Conservation (phyloP, 1,140 invertebrate genomes). For the Pentalonia nigronervosa region DNA sequence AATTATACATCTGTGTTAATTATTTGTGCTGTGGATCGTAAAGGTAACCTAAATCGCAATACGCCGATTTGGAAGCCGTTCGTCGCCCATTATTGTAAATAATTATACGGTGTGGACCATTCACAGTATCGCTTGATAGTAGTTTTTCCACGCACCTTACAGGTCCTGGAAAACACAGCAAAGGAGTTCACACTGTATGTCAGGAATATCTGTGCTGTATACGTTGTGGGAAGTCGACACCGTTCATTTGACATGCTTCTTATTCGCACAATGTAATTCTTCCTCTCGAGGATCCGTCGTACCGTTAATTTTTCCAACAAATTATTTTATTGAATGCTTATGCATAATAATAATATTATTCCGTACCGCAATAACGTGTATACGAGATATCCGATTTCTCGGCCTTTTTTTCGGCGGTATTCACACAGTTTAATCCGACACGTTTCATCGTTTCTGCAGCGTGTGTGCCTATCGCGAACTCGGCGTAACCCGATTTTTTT, state of each 20-base stretch:
- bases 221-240: neutral
- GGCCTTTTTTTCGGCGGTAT: neutral
- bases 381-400: constrained; percentile 18
- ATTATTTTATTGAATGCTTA: neutral
- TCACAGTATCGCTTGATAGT: too few relatives aligned
- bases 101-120: too few relatives aligned
- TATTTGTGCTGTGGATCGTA: too few relatives aligned
- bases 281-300: neutral
- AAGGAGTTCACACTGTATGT: neutral
- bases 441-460: neutral
- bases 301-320: neutral
- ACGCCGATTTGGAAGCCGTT: neutral
- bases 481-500: neutral
- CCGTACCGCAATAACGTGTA: neutral
- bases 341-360: neutral
- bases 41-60: neutral
- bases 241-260: neutral
- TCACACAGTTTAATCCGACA: neutral
- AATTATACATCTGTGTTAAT: too few relatives aligned
- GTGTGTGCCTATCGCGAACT: too few relatives aligned
- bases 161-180: neutral
- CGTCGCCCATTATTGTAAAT: too few relatives aligned
- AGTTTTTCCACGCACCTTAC: neutral
- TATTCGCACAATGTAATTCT: neutral
- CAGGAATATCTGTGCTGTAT: neutral